Conservation (phyloP, 2,888 invertebrate species). For the Muschampia plurimacula region DNA sequence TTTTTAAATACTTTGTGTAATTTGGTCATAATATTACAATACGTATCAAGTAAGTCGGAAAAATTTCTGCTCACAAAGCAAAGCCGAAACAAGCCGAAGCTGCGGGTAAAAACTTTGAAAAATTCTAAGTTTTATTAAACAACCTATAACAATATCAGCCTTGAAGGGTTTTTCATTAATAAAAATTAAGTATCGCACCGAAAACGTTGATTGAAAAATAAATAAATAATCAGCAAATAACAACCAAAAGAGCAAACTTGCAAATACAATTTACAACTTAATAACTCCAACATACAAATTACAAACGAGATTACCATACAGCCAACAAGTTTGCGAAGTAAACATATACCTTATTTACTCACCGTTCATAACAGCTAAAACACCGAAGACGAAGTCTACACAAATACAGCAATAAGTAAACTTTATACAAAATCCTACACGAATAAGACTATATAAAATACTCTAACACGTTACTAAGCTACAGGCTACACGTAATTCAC, state of each 20-base stretch:
- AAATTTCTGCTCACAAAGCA: too few species aligned
- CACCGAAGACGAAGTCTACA: slow-evolving; percentile 27
- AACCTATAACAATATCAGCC: too few species aligned
- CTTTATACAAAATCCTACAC: slow-evolving; percentile 42
- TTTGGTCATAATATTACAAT: too few species aligned
- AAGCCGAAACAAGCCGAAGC: too few species aligned
- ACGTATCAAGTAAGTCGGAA: too few species aligned
- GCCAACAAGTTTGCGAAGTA: slow-evolving; percentile 18
- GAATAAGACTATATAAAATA: slow-evolving; percentile 39
- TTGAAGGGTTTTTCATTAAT: too few species aligned
- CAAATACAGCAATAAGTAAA: slow-evolving; percentile 34
- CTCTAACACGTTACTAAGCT: slow-evolving; percentile 45
- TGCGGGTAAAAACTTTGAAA: too few species aligned
- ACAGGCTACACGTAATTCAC: slow-evolving; percentile 56
- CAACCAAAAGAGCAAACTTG: neutral
- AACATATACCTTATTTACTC: slow-evolving; percentile 32
- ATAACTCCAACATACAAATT: slow-evolving; percentile 6
- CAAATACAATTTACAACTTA: neutral
- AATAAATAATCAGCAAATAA: neutral
- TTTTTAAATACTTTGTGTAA: too few species aligned
- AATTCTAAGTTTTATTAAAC: too few species aligned
- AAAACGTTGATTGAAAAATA: neutral
- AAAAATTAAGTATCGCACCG: too few species aligned
- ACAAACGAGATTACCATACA: slow-evolving; percentile 38
- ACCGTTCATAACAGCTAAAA: slow-evolving; percentile 23